These are phyloP conservation scores for Mormyrus lacerda DNA, from an alignment of 2,113 vertebrate species.

Conservation along the genomic window DNA sequence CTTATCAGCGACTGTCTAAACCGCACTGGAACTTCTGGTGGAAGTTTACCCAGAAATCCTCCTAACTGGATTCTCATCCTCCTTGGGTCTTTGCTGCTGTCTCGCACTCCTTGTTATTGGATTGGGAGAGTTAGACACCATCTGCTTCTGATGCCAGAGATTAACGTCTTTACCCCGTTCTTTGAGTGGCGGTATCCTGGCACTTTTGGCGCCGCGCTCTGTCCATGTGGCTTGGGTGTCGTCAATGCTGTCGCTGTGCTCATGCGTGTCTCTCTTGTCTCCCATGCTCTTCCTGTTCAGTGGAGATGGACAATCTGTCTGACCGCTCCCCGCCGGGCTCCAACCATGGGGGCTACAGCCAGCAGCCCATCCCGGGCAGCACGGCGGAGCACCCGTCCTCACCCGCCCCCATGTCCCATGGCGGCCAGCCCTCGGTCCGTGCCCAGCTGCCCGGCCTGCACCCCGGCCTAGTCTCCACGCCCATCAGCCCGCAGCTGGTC, in stretches of 20 bases:
- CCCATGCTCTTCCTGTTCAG: constrained; percentile 37
- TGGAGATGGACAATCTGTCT: constrained; percentile 73
- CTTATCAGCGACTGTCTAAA: neutral
- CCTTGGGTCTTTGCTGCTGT: neutral
- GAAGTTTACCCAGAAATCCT: neutral
- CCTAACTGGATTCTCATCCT: neutral
- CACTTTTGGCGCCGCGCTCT: neutral
- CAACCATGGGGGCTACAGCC: constrained; percentile 73
- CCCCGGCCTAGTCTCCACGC: constrained; percentile 92
- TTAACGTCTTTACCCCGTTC: neutral
- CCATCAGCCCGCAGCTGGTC: constrained; percentile 96
- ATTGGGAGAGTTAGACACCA: neutral
- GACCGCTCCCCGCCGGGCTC: constrained; percentile 69
- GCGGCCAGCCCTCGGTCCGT: constrained; percentile 78
- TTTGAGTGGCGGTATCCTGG: neutral
- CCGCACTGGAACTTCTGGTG: neutral
- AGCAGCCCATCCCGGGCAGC: constrained; percentile 72
- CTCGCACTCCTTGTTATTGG: neutral
- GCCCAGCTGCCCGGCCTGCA: constrained; percentile 92
- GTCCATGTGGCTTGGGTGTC: neutral
- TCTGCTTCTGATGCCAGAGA: neutral
- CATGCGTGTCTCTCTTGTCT: neutral
- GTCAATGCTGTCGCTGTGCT: neutral
- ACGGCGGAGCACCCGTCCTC: constrained; percentile 68
- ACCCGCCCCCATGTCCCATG: constrained; percentile 76